Percentiles rank a stretch among this genome's conserved stretches.
Evolutionary conservation across 2,888 invertebrate genomes (phyloP).

Genomic region (Monochamus alternatus): DNA sequence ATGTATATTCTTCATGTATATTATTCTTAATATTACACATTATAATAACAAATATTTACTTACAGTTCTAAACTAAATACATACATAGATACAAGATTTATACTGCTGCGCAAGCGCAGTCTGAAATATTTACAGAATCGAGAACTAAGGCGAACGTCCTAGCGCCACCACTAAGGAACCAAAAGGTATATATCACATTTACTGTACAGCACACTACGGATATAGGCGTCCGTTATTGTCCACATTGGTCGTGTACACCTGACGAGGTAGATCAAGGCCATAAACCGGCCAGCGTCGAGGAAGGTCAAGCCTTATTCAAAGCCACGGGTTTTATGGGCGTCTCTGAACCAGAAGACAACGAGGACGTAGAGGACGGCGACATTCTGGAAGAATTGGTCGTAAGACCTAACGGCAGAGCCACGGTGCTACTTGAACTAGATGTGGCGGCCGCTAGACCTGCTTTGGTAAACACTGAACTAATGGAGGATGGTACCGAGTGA

Average conservation of each 20-base stretch:
- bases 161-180: slow-evolving; percentile 66
- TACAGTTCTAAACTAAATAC: slow-evolving; percentile 68
- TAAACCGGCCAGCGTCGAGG: slow-evolving; percentile 55
- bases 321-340: slow-evolving; percentile 72
- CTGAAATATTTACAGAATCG: slow-evolving; percentile 49
- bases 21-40: slow-evolving; percentile 65
- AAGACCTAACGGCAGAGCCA: slow-evolving; percentile 71
- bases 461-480: slow-evolving; percentile 66
- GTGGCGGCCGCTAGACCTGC: slow-evolving; percentile 66
- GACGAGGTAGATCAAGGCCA: slow-evolving; percentile 69
- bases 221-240: slow-evolving; percentile 65
- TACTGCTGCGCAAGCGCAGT: slow-evolving; percentile 65
- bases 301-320: slow-evolving; percentile 70
- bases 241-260: slow-evolving; percentile 62
- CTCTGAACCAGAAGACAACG: slow-evolving; percentile 74
- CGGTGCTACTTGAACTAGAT: slow-evolving; percentile 58
- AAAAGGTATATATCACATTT: slow-evolving; percentile 69
- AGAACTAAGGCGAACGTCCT: slow-evolving; percentile 55
- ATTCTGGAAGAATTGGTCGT: slow-evolving; percentile 72
- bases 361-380: slow-evolving; percentile 78
- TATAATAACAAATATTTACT: slow-evolving; percentile 70
- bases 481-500: slow-evolving; percentile 54
- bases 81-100: slow-evolving; percentile 70
- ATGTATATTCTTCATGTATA: slow-evolving; percentile 55
- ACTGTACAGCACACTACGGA: slow-evolving; percentile 67